Conservation (phyloP, 2,888 invertebrate genomes). For the Lithophane leautieri region DNA sequence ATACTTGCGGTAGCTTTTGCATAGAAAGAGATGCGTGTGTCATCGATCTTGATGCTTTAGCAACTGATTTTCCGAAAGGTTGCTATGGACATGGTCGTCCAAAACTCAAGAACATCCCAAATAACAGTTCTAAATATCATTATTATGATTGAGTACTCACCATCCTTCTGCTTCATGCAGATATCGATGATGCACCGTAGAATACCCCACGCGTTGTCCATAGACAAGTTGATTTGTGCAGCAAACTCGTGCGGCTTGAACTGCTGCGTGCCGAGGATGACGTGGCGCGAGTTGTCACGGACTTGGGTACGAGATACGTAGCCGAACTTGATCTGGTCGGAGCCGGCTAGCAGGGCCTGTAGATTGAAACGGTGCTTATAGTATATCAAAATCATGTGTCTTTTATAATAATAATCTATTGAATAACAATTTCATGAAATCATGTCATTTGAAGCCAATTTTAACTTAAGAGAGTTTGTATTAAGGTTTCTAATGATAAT, state of each 20-base stretch:
- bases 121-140: too few species aligned
- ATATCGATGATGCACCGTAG: slow-evolving; percentile 99
- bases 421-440: too few species aligned
- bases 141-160: slow-evolving; percentile 81
- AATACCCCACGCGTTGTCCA: slow-evolving; percentile 99
- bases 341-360: slow-evolving; percentile 97
- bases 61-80: neutral
- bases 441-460: too few species aligned
- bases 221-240: slow-evolving; percentile 99
- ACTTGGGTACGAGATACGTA: slow-evolving; percentile 99
- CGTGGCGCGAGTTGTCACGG: slow-evolving; percentile 98
- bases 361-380: neutral
- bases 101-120: too few species aligned
- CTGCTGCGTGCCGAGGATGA: slow-evolving; percentile 98
- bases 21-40: neutral
- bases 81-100: neutral
- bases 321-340: slow-evolving; percentile 99
- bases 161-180: slow-evolving; percentile 98
- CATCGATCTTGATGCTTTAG: neutral
- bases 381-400: neutral
- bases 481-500: too few species aligned
- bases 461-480: too few species aligned
- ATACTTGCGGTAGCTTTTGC: neutral
- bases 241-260: slow-evolving; percentile 99
- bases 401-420: neutral